Evolutionary conservation across 2,113 vertebrate species (phyloP), one percentile per base, ranked within the genome.

Genomic region (Cariama cristata): DNA sequence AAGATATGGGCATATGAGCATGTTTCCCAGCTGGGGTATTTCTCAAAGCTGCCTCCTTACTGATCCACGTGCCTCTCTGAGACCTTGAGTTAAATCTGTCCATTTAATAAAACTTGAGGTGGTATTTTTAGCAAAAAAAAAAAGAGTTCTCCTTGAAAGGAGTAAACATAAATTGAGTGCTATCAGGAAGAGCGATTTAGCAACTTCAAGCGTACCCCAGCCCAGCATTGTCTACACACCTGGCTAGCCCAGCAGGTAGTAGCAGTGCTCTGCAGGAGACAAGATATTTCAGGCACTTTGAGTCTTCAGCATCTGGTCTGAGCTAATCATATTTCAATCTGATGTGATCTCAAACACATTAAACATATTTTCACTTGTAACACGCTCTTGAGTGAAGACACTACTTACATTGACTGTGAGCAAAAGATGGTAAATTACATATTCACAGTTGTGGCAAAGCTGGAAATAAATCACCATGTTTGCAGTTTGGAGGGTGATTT

Each of bases 171-270:
- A 80, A 89, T 21, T 42, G 22, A 74, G 19, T 33, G 16, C 8
- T 24, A 0, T 71, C 8, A 64, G 33, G 49, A 89, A 56, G 62
- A 59, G 26, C 0, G 1, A 21, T 66, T 52, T 62, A 23, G 35
- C 45, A 58, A 6, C n/a, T 47, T 73, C 28, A 68, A 6, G 19
- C 2, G 0, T 62, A 14, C 12, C 32, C 20, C 47, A 66, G 44
- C 62, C 19, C 24, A 24, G 22, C 6, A 1, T 2, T 87, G 32
- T 28, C 40, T 69, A 14, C n/a, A 32, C 0, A 1, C 45, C 50
- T 82, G 47, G 53, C 71, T 42, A 59, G 30, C 47, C 44, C 28
- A 40, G 47, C 56, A 72, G 38, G 44, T 53, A 42, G 13, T 45
- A 33, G 16, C 30, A 68, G 35, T 22, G 11, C 35, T 92, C 19